Conservation (phyloP, 2,113 vertebrate species). For the Pionites leucogaster region DNA sequence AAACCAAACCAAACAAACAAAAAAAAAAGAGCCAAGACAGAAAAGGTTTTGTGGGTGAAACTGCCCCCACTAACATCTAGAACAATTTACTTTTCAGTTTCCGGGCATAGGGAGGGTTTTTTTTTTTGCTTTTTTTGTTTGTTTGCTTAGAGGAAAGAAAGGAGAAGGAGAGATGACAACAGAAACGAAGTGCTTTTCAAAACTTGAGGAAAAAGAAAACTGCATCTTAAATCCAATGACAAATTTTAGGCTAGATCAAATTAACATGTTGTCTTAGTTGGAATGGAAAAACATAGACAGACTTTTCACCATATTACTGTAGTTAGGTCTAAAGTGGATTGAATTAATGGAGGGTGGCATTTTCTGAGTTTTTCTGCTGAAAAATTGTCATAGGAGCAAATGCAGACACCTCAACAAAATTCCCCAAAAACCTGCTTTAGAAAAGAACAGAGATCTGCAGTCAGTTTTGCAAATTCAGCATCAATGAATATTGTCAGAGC, state of each 20-base stretch:
- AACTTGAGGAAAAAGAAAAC: constrained; percentile 47
- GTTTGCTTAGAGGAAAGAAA: background rate
- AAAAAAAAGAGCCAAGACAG: background rate
- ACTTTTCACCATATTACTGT: background rate
- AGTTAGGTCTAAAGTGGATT: background rate
- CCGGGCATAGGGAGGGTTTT: background rate
- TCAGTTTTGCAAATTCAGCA: constrained; percentile 22
- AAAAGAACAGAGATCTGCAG: constrained; percentile 10
- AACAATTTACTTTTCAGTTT: constrained; percentile 23
- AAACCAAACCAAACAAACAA: fast-evolving
- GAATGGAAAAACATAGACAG: background rate
- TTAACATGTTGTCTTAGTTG: background rate
- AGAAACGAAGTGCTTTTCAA: constrained; percentile 26
- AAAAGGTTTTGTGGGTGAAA: background rate
- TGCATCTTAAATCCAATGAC: background rate
- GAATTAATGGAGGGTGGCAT: constrained; percentile 4
- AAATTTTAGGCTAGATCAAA: constrained; percentile 48
- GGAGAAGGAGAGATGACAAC: background rate
- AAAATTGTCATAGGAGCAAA: background rate
- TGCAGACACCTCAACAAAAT: background rate
- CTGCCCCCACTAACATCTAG: background rate
- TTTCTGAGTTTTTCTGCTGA: constrained; percentile 20
- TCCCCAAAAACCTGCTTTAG: background rate
- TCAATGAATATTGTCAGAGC: background rate
- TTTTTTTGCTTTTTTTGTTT: background rate